Base-by-base conservation (phyloP, 2,797 vertebrate species). In the Merluccius polli region DNA sequence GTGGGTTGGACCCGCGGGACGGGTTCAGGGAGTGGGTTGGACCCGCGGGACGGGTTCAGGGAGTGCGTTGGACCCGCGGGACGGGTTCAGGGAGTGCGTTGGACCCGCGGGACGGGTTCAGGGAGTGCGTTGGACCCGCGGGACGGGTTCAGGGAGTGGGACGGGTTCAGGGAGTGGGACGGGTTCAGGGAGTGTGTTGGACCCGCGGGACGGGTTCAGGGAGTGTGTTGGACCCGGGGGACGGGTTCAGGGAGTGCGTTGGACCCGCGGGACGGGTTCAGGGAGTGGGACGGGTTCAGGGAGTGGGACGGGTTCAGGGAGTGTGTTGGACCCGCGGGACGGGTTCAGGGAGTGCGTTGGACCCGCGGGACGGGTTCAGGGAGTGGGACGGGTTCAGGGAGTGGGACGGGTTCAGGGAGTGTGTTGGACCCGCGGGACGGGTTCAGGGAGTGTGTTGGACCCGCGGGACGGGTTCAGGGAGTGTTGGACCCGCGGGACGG, bases 331-430 rank as follows among this genome's bases (percentile, higher is more conserved):
- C 81, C n/a, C n/a, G n/a, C n/a, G n/a, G n/a, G n/a, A n/a, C n/a
- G n/a, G n/a, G n/a, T 81, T 71, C 35, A 36, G 80, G 81, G 85
- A 85, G 82, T 80, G 82, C 69, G 30, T 33, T 79, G 83, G 85
- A 83, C 81, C n/a, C n/a, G n/a, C n/a, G n/a, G n/a, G n/a, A n/a
- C n/a, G n/a, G n/a, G n/a, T 81, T 71, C 35, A 36, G 80, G 81
- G 85, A 85, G 82, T 80, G 82, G 83, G 85, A 83, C 81, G 71
- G 81, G 87, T 82, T 85, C 85, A 36, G 70, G n/a, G n/a, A n/a
- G n/a, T n/a, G n/a, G n/a, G n/a, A n/a, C n/a, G n/a, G n/a, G n/a
- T 81, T 71, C 35, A 36, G 80, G 81, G 85, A 85, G 82, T 80
- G 82, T 70, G 30, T 33, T 79, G 83, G 85, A 83, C 81, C n/a